Base-by-base conservation (phyloP, 2,888 invertebrate species). In the Parnassius smintheus region DNA sequence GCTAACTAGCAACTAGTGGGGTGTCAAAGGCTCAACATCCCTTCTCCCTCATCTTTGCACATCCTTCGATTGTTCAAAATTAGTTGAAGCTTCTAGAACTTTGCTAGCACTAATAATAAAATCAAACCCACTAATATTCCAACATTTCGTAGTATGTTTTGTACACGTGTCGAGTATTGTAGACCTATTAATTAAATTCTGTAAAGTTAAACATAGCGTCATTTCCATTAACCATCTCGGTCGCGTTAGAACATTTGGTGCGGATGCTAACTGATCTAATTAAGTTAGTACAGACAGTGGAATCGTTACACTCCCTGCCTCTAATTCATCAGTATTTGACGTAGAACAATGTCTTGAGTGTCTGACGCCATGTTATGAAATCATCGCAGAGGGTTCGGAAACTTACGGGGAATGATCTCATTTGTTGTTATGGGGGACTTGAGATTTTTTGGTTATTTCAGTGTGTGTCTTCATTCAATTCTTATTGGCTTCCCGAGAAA, bases 231-330 rank as follows among this genome's bases (percentile, higher is more conserved):
- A 35, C 35, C 44, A 3, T 22, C 25, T 49, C 4, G 35, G n/a
- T n/a, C 10, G 9, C 18, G 56, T 61, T 54, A 52, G 56, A 18
- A 52, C 56, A 68, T 71, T 71, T 68, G 68, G 64, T 56, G 61
- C 49, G 48, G 62, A 62, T 65, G 56, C 58, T 55, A 66, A 66
- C 64, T 50, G 52, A 49, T 41, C 66, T 70, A 70, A 71, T 69
- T 69, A 54, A 66, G 56, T 66, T 70, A 66, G 56, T 18, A 46
- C 9, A 42, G 2, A 3, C 46, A 12, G 46, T 48, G 54, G 48
- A 60, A 60, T 60, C 8, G 44, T 48, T 45, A 13, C 22, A 52
- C 45, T 9, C 51, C 51, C 51, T 22, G 44, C 13, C 45, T 59
- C 58, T n/a, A 51, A 45, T 52, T 59, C 50, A 11, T 12, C 46